phyloP scores from a whole-genome alignment of 2,888 invertebrate genomes.

The Heteromurus nitidus region DNA sequence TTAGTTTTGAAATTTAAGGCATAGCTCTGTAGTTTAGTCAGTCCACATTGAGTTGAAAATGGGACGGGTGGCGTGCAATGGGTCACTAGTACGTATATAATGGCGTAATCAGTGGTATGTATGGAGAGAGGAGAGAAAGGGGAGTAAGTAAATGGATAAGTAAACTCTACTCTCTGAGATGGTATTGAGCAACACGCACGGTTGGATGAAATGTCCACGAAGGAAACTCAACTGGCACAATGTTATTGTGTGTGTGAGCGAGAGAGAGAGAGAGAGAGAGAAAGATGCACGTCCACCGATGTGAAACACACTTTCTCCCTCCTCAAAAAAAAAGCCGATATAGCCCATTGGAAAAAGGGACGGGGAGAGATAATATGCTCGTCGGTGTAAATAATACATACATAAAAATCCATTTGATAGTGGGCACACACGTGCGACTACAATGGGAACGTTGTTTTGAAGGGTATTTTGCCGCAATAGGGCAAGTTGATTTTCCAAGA shows the following conservation, averaged over 20 bases:
- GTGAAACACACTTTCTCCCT: too few species aligned
- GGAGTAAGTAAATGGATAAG: slow-evolving; percentile 35
- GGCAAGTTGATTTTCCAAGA: not conserved
- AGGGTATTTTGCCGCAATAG: slow-evolving; percentile 6
- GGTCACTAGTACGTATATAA: slow-evolving; percentile 6
- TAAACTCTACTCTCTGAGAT: not conserved
- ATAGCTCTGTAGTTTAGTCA: too few species aligned
- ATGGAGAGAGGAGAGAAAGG: not conserved
- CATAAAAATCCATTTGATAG: not conserved
- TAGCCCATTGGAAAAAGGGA: too few species aligned
- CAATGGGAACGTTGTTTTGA: slow-evolving; percentile 11
- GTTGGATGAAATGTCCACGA: slow-evolving; percentile 50
- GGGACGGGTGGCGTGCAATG: too few species aligned
- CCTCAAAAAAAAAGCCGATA: too few species aligned
- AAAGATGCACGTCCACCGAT: too few species aligned
- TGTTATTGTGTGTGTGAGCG: too few species aligned
- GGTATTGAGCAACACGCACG: slow-evolving; percentile 51
- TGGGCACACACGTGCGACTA: slow-evolving; percentile 3
- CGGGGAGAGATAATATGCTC: too few species aligned
- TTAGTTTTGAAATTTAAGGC: too few species aligned
- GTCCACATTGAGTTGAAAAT: too few species aligned
- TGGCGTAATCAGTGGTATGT: slow-evolving; percentile 48
- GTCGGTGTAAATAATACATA: too few species aligned
- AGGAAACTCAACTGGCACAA: slow-evolving; percentile 49
- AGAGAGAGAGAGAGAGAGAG: too few species aligned